phyloP scores from a whole-genome alignment of 2,113 vertebrate genomes.

The Phyllopteryx taeniolatus region DNA sequence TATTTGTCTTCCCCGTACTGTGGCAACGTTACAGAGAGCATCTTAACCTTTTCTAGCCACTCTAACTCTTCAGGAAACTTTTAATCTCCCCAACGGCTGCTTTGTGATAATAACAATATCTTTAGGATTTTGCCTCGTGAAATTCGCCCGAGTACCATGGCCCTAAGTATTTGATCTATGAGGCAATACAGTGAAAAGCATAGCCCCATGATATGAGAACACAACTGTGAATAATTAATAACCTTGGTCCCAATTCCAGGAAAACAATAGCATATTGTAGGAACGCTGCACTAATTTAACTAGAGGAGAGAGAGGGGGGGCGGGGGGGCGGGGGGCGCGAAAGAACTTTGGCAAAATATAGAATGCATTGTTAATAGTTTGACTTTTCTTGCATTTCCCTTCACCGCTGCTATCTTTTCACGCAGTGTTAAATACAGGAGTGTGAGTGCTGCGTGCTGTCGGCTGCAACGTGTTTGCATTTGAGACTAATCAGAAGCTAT shows the following conservation, averaged over 20 bases:
- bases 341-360: conserved; percentile 61
- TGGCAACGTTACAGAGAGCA: background rate
- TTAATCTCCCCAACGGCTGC: conserved; percentile 47
- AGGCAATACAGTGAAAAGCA: conserved; percentile 75
- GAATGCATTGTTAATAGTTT: conserved; percentile 41
- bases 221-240: conserved; percentile 78
- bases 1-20: conserved; percentile 25
- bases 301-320: conserved; percentile 40
- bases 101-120: conserved; percentile 57
- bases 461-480: conserved; percentile 62
- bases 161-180: conserved; percentile 76
- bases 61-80: conserved; percentile 71
- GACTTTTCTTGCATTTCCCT: conserved; percentile 22
- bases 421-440: background rate
- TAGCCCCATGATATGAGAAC: conserved; percentile 74
- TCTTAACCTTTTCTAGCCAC: conserved; percentile 21
- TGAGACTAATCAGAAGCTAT: conserved; percentile 73
- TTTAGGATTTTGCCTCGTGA: conserved; percentile 68
- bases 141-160: conserved; percentile 68
- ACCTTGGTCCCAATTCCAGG: conserved; percentile 77
- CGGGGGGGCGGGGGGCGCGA: conserved; percentile 35
- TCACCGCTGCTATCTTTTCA: conserved; percentile 1
- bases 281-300: conserved; percentile 71
- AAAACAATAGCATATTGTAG: conserved; percentile 77
- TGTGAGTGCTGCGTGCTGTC: conserved; percentile 21